A percentile compares a stretch with the other conserved stretches of the same genome.
These are phyloP conservation scores for Ara ararauna DNA, from an alignment of 2,797 vertebrate species.

Conservation along the genomic window DNA sequence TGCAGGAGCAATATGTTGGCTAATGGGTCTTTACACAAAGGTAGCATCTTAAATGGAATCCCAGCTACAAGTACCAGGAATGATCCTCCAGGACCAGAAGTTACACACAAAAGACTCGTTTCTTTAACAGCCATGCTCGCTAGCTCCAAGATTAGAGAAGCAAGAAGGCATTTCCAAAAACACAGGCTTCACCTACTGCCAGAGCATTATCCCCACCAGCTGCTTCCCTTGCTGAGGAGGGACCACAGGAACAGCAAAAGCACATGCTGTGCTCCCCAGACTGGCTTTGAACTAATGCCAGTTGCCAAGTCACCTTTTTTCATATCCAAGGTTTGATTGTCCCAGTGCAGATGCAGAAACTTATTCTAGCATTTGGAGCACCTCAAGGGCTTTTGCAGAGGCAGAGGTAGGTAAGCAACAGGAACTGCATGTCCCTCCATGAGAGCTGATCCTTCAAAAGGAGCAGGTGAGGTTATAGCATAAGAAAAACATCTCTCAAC, in stretches of 20 bases:
- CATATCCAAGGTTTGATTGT: not conserved
- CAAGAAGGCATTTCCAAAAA: not conserved
- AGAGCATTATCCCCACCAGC: not conserved
- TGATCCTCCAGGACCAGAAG: not conserved
- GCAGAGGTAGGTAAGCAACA: not conserved
- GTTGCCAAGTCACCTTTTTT: not conserved
- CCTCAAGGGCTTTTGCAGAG: not conserved
- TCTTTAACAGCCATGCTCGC: not conserved
- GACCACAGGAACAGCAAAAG: not conserved
- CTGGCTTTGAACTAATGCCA: not conserved
- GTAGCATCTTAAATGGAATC: not conserved
- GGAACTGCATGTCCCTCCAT: fast-evolving
- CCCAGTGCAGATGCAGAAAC: not conserved
- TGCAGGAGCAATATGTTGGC: not conserved
- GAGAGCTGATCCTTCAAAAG: not conserved
- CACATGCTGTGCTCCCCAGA: not conserved
- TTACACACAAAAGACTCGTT: not conserved
- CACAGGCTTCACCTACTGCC: not conserved
- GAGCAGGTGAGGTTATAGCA: not conserved
- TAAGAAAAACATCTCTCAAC: not conserved
- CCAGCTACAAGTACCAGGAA: not conserved
- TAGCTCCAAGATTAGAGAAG: not conserved
- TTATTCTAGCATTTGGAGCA: not conserved
- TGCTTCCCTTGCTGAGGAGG: not conserved
- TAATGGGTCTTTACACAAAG: not conserved